Percentiles rank a stretch among this genome's conserved stretches.
phyloP scores from a whole-genome alignment of 1,140 invertebrate species.

The Gyrodactylus salaris region DNA sequence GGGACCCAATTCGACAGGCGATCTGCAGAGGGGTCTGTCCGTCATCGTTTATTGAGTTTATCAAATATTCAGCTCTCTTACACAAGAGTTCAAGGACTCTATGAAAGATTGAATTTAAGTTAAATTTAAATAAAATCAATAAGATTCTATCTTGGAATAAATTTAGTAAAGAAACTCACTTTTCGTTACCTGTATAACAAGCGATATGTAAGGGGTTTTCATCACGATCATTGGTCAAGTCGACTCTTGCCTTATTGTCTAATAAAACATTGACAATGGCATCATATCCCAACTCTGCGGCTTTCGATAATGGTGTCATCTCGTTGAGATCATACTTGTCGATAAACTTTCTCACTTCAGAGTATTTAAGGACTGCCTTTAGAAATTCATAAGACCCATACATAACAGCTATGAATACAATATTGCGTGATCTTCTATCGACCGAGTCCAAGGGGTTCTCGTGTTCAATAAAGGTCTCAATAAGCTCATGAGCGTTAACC shows the following conservation, averaged over 20 bases:
- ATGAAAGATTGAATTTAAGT: not conserved
- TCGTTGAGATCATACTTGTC: not conserved
- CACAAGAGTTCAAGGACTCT: not conserved
- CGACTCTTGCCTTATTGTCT: not conserved
- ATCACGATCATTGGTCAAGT: not conserved
- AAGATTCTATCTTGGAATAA: not conserved
- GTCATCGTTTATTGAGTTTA: not conserved
- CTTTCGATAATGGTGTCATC: not conserved
- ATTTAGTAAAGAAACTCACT: not conserved
- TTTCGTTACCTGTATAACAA: not conserved
- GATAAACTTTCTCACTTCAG: not conserved
- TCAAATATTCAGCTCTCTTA: not conserved
- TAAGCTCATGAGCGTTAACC: not conserved
- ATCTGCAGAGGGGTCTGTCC: not conserved
- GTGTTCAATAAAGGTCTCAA: not conserved
- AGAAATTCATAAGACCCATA: not conserved
- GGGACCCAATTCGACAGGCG: not conserved
- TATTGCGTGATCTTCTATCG: not conserved
- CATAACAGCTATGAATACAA: not conserved
- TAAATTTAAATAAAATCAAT: not conserved
- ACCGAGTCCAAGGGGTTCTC: not conserved
- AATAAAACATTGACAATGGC: not conserved
- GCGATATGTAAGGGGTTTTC: not conserved
- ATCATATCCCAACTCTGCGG: not conserved
- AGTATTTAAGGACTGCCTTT: not conserved